Conservation (phyloP, 2,797 vertebrate species). For the Crocidura indochinensis region DNA sequence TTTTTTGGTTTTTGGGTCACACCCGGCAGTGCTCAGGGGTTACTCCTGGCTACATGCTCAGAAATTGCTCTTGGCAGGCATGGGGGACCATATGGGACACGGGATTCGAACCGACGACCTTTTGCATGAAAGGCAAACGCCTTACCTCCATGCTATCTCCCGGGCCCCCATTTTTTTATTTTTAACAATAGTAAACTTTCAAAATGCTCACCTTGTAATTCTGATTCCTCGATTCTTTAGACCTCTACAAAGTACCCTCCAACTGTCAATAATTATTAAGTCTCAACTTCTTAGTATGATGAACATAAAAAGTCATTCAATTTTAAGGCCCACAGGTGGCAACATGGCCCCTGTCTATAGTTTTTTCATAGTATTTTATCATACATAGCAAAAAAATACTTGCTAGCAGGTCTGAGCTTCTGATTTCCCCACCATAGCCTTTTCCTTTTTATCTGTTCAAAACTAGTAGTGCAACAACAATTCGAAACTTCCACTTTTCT, state of each 20-base stretch:
- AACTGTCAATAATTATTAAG: background rate
- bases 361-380: background rate
- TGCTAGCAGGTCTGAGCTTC: background rate
- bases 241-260: background rate
- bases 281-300: background rate
- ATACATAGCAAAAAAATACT: background rate
- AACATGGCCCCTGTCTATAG: background rate
- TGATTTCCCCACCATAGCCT: no score
- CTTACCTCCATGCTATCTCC: no score
- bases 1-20: no score
- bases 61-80: no score
- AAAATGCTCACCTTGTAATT: slow-evolving; percentile 31
- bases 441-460: background rate
- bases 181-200: background rate
- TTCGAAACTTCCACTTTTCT: background rate
- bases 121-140: no score
- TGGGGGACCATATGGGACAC: no score
- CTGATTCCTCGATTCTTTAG: slow-evolving; percentile 18
- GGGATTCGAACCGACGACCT: no score
- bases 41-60: no score
- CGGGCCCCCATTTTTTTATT: no score
- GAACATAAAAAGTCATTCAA: slow-evolving; percentile 13
- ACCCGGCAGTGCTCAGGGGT: no score
- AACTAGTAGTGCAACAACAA: background rate
- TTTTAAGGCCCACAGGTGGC: background rate